Base-by-base conservation (phyloP, 2,888 invertebrate genomes). In the Cephus pulcher region DNA sequence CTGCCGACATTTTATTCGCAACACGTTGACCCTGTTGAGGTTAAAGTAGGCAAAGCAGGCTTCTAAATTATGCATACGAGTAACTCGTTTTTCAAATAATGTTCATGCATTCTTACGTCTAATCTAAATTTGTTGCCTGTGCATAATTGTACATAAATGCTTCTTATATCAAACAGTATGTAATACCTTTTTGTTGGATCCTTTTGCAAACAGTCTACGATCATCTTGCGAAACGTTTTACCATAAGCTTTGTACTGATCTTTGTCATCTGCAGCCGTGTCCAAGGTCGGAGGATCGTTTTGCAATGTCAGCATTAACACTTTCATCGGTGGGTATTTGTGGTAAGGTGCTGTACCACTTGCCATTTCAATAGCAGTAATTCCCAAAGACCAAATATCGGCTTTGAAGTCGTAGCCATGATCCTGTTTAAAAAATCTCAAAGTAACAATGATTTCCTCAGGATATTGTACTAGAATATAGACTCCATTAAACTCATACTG, bases 341-440 rank as follows among this genome's bases (percentile, higher is more conserved):
- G 99, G 91, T 99, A 99, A 0, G 99, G 99, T 0, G 99, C 99
- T 0, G 98, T 98, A 23, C 98, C 98, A 1, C 98, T 98, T 0
- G 99, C 99, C 96, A 99, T 96, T 93, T 99, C 99, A 86, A 99
- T 99, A 0, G 99, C 99, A 1, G 99, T 98, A 83, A 98, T 98
- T 34, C 98, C 98, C 89, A 98, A 95, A 86, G 97, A 95, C 98
- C 98, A 96, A 85, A 97, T 97, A 88, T 97, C 97, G 3, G 99
- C 99, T 93, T 99, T 99, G 92, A 98, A 99, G 92, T 99, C 99
- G 90, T 99, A 99, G 2, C 99, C 99, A 89, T 98, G 97, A 90
- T 98, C 97, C 95, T 96, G 90, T 88, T 90, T 86, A 79, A 79
- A 80, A 23, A 56, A 56, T 56, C 56, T 56, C 56, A 56, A 56